Conservation (phyloP, 2,888 invertebrate species). For the Heliconius sara region DNA sequence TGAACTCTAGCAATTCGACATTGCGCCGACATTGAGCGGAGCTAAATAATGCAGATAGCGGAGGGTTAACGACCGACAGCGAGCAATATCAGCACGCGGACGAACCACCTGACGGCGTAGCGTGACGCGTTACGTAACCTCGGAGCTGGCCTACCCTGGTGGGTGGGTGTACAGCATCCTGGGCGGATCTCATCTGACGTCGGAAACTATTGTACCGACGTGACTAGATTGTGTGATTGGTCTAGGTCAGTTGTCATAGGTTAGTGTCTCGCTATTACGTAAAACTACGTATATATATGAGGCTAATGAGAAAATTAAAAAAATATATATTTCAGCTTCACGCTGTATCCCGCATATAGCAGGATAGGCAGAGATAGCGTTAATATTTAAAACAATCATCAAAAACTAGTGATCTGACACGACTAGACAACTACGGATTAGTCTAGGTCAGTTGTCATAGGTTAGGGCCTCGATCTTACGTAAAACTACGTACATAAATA, state of each 20-base stretch:
- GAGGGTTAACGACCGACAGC: constrained; percentile 79
- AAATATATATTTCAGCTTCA: too few species aligned
- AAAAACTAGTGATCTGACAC: background rate
- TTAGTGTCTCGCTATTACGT: background rate
- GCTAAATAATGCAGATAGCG: constrained; percentile 82
- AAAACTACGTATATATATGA: background rate
- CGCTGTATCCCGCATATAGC: too few species aligned
- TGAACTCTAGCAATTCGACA: constrained; percentile 80
- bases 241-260: background rate
- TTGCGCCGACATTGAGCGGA: constrained; percentile 80
- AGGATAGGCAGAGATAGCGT: too few species aligned
- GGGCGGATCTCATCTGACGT: background rate
- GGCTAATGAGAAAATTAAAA: background rate
- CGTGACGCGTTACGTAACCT: constrained; percentile 65
- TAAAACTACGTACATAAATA: background rate
- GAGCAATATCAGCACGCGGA: constrained; percentile 79
- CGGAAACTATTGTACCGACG: background rate
- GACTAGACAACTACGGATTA: background rate
- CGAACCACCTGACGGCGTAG: constrained; percentile 71
- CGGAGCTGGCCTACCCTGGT: constrained; percentile 68
- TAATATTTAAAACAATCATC: too few species aligned
- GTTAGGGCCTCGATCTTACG: background rate
- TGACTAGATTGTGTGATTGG: background rate
- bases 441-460: constrained; percentile 13
- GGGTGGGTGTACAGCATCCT: constrained; percentile 35